Base-by-base conservation (phyloP, 2,888 invertebrate species). In the Lucinisca nassula region DNA sequence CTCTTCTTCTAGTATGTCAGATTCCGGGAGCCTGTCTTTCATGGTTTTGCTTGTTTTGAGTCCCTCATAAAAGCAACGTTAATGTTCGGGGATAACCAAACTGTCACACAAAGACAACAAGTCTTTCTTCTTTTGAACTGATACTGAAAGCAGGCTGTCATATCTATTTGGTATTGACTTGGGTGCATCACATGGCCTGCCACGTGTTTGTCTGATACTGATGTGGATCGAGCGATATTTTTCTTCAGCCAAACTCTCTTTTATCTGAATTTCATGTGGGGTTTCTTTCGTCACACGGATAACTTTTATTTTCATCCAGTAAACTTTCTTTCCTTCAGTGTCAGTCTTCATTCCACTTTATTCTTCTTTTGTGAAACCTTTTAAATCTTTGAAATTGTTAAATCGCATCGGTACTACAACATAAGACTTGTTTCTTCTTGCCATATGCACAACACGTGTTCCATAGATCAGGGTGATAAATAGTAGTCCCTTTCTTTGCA, bases 401-500 rank as follows among this genome's bases (percentile, higher is more conserved):
- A 51, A 49, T 74, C 79, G 72, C n/a, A 79, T 27, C 21, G 84
- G 79, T 58, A 84, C 55, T 37, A 73, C 73, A 73, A 67, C 55
- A 74, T 77, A 85, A n/a, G 80, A 81, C 27, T 85, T 24, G 49
- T 30, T 83, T 27, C 87, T 49, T 72, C 87, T 51, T 37, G 77
- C 78, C 78, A 79, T 79, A 12, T 30, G 12, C 17, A 86, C 8
- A n/a, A 82, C 86, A n/a, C n/a, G 79, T 79, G n/a, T 82, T 82
- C 83, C 83, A 87, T 73, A 84, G 83, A 24, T 70, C 49, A 45
- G 87, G 80, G 12, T 76, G 77, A 76, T 55, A 80, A 37, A 87
- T 84, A 49, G 79, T n/a, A 17, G 87, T 83, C 37, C 84, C 84
- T 49, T 37, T 45, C 38, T 87, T 87, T 21, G 84, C 87, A 84